A percentile compares a stretch with the other conserved stretches of the same genome.
Conservation (phyloP, 2,888 invertebrate genomes). For the Ferdinandea cuprea region DNA sequence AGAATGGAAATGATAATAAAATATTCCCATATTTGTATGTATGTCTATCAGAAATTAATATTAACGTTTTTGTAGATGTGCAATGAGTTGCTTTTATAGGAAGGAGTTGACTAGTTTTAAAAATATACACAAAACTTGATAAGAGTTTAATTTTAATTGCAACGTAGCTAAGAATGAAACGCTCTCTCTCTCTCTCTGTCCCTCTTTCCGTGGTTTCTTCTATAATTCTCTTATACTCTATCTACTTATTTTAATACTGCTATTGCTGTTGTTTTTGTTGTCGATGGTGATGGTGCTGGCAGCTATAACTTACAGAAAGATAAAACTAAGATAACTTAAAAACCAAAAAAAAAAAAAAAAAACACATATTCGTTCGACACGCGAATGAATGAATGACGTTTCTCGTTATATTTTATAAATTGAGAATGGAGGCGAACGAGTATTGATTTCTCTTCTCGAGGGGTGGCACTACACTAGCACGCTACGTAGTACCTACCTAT, state of each 20-base stretch:
- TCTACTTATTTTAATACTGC: neutral
- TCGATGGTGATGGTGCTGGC: neutral
- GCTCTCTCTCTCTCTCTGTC: neutral
- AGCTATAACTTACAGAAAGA: constrained; percentile 6
- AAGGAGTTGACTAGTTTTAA: constrained; percentile 6
- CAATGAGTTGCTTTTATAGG: neutral
- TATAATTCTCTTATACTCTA: neutral
- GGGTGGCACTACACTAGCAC: constrained; percentile 20
- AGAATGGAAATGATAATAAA: constrained; percentile 9
- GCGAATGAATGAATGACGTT: constrained; percentile 62
- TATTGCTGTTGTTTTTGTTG: neutral
- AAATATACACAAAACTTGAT: constrained; percentile 63
- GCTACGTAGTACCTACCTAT: constrained; percentile 4
- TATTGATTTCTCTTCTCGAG: constrained; percentile 66
- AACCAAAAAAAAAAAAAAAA: constrained; percentile 14
- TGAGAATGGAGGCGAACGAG: constrained; percentile 39
- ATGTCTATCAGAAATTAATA: constrained; percentile 3
- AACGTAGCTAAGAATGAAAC: constrained; percentile 17
- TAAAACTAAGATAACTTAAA: constrained; percentile 8
- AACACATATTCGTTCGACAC: constrained; percentile 50
- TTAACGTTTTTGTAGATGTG: neutral
- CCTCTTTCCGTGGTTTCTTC: too few relatives aligned
- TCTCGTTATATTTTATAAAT: constrained; percentile 3
- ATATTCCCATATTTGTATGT: too few relatives aligned
- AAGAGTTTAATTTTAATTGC: constrained; percentile 58